phyloP scores from a whole-genome alignment of 1,140 invertebrate species.

The Tetraneura akinire region DNA sequence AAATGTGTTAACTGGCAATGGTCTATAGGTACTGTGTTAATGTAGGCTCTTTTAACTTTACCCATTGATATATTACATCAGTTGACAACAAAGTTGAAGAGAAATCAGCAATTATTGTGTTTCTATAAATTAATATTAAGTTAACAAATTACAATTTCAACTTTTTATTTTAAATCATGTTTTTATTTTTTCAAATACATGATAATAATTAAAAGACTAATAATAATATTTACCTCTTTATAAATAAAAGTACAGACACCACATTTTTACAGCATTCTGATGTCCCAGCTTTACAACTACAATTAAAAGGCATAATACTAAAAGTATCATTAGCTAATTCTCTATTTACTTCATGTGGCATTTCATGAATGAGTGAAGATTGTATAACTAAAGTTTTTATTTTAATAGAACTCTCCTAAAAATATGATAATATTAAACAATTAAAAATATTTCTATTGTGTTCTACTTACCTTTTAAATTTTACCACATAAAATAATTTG shows the following conservation, averaged over 20 bases:
- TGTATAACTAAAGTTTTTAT: neutral
- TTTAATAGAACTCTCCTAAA: neutral
- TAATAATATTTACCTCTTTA: conserved; percentile 6
- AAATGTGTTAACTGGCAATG: neutral
- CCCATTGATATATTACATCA: neutral
- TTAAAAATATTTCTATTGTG: too few relatives aligned
- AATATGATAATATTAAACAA: too few relatives aligned
- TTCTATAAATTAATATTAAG: neutral
- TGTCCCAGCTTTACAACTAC: neutral
- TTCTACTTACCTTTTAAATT: neutral
- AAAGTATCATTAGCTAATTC: neutral
- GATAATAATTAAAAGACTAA: too few relatives aligned
- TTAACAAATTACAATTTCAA: too few relatives aligned
- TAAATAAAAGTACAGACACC: neutral
- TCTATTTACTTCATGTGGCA: neutral
- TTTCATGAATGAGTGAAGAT: neutral
- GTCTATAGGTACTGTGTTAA: neutral
- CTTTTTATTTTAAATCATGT: too few relatives aligned
- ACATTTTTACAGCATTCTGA: conserved; percentile 1
- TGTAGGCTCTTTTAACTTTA: neutral
- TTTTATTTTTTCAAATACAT: too few relatives aligned
- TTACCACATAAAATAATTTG: too few relatives aligned
- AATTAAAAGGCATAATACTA: neutral
- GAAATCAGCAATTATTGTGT: neutral
- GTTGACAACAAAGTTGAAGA: neutral